These are phyloP conservation scores for Chamaea fasciata DNA, from an alignment of 2,113 vertebrate genomes.

Conservation along the genomic window DNA sequence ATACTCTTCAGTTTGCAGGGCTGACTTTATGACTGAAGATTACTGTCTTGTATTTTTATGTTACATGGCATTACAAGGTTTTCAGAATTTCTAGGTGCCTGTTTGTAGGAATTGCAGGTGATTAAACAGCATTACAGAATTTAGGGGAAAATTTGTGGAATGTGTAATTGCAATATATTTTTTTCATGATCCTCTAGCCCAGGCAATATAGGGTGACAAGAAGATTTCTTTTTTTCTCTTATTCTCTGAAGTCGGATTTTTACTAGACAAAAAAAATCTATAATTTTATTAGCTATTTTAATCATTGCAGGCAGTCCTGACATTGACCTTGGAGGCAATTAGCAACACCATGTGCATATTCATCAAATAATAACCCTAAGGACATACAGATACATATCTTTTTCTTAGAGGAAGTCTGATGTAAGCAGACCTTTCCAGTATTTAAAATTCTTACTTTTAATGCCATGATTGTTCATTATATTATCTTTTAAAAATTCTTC, in stretches of 20 bases:
- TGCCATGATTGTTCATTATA: neutral
- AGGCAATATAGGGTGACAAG: neutral
- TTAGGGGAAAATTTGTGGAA: neutral
- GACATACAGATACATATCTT: fast-evolving
- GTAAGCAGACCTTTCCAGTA: neutral
- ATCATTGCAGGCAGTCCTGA: neutral
- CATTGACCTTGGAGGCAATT: neutral
- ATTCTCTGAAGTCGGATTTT: neutral
- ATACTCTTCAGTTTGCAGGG: neutral
- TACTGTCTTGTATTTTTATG: neutral
- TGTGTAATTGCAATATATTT: neutral
- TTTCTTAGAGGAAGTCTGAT: neutral
- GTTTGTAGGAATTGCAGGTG: neutral
- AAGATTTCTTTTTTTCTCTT: neutral
- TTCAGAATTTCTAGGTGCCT: neutral
- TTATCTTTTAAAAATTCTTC: neutral
- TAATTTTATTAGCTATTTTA: neutral
- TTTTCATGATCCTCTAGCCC: neutral
- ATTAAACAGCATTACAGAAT: neutral
- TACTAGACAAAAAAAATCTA: neutral
- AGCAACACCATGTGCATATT: neutral
- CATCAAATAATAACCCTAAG: neutral
- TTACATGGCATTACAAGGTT: neutral
- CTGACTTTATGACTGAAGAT: neutral
- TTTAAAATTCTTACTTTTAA: neutral